These are phyloP conservation scores for Ditula angustiorana DNA, from an alignment of 2,888 invertebrate species.

Conservation along the genomic window DNA sequence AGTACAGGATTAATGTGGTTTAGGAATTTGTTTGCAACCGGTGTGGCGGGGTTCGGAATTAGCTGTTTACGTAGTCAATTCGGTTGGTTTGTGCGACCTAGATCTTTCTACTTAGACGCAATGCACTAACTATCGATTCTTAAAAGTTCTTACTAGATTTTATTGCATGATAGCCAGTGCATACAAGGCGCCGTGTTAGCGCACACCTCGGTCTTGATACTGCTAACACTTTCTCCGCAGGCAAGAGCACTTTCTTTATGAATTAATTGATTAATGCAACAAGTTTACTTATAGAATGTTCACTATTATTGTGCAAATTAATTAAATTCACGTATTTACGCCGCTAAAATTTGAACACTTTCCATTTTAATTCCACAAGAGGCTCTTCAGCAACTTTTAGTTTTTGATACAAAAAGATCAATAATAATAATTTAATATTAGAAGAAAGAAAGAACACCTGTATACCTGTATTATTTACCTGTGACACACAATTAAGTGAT, in stretches of 20 bases:
- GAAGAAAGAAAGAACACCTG: no score
- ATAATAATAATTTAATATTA: no score
- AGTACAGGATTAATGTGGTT: neutral
- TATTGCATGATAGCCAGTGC: neutral
- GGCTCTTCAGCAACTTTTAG: no score
- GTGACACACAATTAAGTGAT: no score
- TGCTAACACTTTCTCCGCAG: slow-evolving; percentile 28
- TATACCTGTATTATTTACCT: no score
- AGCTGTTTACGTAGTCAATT: slow-evolving; percentile 7
- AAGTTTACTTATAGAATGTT: neutral
- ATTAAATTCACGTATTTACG: no score
- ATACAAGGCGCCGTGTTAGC: neutral
- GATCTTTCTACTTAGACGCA: slow-evolving; percentile 27
- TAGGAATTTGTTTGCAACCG: neutral
- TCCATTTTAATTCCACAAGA: no score
- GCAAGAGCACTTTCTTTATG: slow-evolving; percentile 24
- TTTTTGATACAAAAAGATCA: no score
- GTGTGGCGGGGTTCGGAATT: neutral
- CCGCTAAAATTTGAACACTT: no score
- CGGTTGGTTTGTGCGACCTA: slow-evolving; percentile 26
- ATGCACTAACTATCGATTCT: slow-evolving; percentile 40
- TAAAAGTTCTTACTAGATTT: slow-evolving; percentile 4
- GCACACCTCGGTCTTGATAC: neutral
- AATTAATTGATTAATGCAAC: slow-evolving; percentile 6
- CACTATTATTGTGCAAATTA: no score